Conservation (phyloP, 2,888 invertebrate genomes). For the Spilarctia lutea region DNA sequence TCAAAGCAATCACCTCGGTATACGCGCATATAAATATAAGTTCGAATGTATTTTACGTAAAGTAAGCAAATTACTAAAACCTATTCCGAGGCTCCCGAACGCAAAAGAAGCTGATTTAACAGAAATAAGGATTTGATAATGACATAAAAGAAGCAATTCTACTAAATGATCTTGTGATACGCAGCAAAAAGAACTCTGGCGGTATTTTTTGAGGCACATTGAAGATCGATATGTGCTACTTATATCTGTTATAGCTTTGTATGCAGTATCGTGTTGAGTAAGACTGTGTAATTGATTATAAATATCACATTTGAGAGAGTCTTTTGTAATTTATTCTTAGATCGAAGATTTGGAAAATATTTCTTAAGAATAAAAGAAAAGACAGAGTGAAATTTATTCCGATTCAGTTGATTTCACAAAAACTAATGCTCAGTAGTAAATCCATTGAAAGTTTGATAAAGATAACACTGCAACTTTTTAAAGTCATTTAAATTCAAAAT, state of each 20-base stretch:
- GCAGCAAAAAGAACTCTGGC: slow-evolving; percentile 41
- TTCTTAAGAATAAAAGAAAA: neutral
- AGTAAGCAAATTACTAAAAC: slow-evolving; percentile 47
- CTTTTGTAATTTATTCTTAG: neutral
- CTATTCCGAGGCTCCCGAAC: slow-evolving; percentile 36
- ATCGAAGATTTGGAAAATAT: neutral
- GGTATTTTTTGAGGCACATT: slow-evolving; percentile 31
- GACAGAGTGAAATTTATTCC: neutral
- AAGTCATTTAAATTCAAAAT: neutral
- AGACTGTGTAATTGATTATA: neutral
- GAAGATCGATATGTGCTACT: slow-evolving; percentile 22
- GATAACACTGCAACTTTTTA: neutral
- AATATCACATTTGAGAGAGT: neutral
- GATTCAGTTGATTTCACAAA: neutral
- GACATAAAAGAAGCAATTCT: slow-evolving; percentile 54
- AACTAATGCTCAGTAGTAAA: neutral
- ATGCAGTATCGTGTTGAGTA: neutral
- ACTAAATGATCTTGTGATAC: slow-evolving; percentile 47
- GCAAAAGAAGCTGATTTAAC: slow-evolving; percentile 46
- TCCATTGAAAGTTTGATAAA: neutral
- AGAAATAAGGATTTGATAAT: slow-evolving; percentile 52
- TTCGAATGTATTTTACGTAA: slow-evolving; percentile 36
- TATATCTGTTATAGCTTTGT: slow-evolving; percentile 6
- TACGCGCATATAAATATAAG: slow-evolving; percentile 5
- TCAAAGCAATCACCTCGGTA: slow-evolving; percentile 20